Evolutionary conservation across 2,113 vertebrate genomes (phyloP), one percentile per base, ranked within the genome.

Genomic region (Clarias magur): DNA sequence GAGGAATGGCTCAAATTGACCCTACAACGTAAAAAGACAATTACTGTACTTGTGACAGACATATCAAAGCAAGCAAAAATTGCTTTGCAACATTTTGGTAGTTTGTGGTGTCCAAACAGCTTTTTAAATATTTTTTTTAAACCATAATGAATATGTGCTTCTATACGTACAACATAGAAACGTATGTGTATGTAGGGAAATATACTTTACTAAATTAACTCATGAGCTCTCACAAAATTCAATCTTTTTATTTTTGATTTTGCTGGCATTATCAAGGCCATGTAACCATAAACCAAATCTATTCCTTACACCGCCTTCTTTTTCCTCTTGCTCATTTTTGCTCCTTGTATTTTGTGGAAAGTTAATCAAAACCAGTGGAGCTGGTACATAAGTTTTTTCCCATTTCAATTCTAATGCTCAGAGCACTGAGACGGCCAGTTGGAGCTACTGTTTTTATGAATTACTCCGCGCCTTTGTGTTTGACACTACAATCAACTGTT

Each of bases 401-500:
- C 34, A 48, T 65, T 85, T 60, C 63, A 76, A 34, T 75, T 75
- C 80, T 62, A 27, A 68, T 68, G 80, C 60, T 86, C n/a, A 57
- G 56, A 80, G 81, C 76, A 72, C 57, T 83, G 53, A 25, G 27
- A 67, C 6, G 23, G n/a, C 70, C 84, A 86, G 75, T 88, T 88
- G 75, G 82, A 87, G 87, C 87, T 34, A 59, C 57, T 85, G 56
- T 79, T 84, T 86, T 88, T 86, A 88, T 90, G 70, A 80, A 90
- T 88, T 88, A 88, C 87, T 79, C 63, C 38, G 21, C 62, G 48
- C 27, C 78, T 85, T 85, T 84, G 60, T 80, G 84, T 84, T 84
- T 88, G 85, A 90, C 89, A 87, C 82, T 25, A 70, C 82, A 90
- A 88, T 88, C 87, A 90, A 78, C 78, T 48, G 87, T 90, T 90